Base-by-base conservation (phyloP, 1,140 invertebrate genomes). In the Pomacea maculata region DNA sequence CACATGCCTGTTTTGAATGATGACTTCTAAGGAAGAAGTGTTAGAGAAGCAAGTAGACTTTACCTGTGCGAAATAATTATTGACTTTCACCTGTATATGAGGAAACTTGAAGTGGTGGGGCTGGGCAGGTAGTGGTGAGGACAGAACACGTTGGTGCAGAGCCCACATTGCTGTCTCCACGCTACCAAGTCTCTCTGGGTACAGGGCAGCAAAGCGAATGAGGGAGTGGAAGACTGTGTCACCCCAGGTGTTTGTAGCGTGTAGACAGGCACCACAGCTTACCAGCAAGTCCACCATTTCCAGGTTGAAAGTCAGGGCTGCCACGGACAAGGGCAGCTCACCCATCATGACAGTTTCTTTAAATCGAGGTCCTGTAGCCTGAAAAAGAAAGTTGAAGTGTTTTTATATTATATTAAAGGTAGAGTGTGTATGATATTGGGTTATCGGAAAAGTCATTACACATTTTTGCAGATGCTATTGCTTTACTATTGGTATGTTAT, bases 271-370 rank as follows among this genome's bases (percentile, higher is more conserved):
- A 0, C 85, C 87, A 54, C 81, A 64, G 9, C 79, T 29, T n/a
- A 87, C 52, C 11, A 87, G 65, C 14, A 83, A 19, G 61, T 84
- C 79, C 64, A 86, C 83, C 63, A 86, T 85, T 2, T 79, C 80
- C 54, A 71, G 25, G 65, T 86, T 81, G 52, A 84, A 84, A 34
- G 83, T 86, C 52, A 86, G 75, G 34, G 86, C 84, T 34, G 87
- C 85, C 15, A 88, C 86, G 34, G 80, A 79, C 19, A 88, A 73
- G 5, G 87, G 85, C 17, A 88, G 81, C 74, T 86, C 83, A n/a
- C 84, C 87, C 84, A 88, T 85, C 87, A 88, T 86, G 4, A 86
- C 85, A 6, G 87, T 88, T 67, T 85, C 85, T 2, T 57, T 79
- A 75, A 88, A 88, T 11, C 83, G 82, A 1, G 63, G 65, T 14